These are phyloP conservation scores for Bilobella aurantiaca DNA, from an alignment of 1,140 invertebrate species.

Conservation along the genomic window DNA sequence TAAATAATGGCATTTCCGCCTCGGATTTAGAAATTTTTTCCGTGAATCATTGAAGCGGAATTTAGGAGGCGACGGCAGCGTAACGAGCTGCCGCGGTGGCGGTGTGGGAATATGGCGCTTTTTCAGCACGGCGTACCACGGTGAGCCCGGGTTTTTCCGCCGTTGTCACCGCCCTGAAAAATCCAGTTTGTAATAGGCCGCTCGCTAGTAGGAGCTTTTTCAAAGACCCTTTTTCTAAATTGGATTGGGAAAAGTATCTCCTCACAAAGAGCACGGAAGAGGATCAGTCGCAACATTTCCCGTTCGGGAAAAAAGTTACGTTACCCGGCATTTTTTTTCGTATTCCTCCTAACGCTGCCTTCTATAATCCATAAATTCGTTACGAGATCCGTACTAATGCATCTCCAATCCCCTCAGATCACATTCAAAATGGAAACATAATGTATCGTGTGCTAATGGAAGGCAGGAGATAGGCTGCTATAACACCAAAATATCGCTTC, in stretches of 20 bases:
- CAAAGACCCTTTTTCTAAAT: not conserved
- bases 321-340: too few relatives aligned
- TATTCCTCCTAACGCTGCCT: not conserved
- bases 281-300: not conserved
- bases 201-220: too few relatives aligned
- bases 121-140: too few relatives aligned
- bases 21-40: too few relatives aligned
- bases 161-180: slow-evolving; percentile 4
- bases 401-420: not conserved
- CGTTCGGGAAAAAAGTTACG: not conserved
- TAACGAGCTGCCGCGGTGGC: not conserved
- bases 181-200: slow-evolving; percentile 1
- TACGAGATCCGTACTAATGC: not conserved
- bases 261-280: not conserved
- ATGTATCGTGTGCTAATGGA: not conserved
- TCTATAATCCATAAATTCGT: not conserved
- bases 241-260: too few relatives aligned
- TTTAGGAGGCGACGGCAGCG: too few relatives aligned
- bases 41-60: too few relatives aligned
- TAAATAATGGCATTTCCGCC: too few relatives aligned
- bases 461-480: too few relatives aligned
- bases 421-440: slow-evolving; percentile 2
- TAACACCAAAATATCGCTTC: too few relatives aligned
- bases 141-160: slow-evolving; percentile 1
- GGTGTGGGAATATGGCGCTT: not conserved